Conservation (phyloP, 2,113 vertebrate species). For the Motacilla tschutschensis region DNA sequence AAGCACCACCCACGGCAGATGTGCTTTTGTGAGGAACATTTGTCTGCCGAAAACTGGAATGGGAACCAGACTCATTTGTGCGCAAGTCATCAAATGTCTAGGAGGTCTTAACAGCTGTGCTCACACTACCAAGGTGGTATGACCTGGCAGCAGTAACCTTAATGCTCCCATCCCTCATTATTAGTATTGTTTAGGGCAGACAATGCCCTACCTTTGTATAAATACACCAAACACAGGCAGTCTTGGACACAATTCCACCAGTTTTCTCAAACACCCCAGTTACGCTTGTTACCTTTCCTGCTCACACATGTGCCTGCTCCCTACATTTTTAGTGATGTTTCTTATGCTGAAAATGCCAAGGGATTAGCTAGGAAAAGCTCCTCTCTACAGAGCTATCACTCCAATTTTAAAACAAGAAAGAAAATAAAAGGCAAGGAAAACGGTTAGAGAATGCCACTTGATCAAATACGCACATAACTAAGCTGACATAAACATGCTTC, state of each 20-base stretch:
- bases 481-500: conserved; percentile 68
- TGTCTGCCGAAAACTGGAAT: neutral
- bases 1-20: conserved; percentile 17
- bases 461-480: conserved; percentile 62
- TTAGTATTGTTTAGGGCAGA: neutral
- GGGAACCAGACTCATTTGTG: neutral
- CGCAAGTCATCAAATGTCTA: neutral
- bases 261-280: neutral
- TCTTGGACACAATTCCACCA: neutral
- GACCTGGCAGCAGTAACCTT: conserved; percentile 34
- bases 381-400: neutral
- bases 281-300: neutral
- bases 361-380: conserved; percentile 42
- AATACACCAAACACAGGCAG: neutral
- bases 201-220: neutral
- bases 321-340: conserved; percentile 23
- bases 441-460: conserved; percentile 23
- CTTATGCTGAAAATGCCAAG: conserved; percentile 35
- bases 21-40: conserved; percentile 28
- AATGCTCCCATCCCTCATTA: conserved; percentile 38
- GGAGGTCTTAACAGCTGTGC: conserved; percentile 36
- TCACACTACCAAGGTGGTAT: conserved; percentile 12
- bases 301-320: neutral
- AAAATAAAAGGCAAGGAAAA: neutral
- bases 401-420: neutral